Base-by-base conservation (phyloP, 1,140 invertebrate species). In the Dysdera silvatica region DNA sequence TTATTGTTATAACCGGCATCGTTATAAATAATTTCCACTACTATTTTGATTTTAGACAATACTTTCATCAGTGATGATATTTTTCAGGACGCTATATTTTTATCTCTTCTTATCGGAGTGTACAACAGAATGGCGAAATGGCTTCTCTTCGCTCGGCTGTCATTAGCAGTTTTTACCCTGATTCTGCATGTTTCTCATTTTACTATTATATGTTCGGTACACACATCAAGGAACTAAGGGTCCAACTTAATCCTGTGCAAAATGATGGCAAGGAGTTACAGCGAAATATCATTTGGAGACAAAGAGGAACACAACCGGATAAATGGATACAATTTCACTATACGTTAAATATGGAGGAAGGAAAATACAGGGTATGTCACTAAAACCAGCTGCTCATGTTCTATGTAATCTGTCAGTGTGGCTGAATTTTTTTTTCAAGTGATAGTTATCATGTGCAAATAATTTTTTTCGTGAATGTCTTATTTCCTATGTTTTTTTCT, bases 151-250 rank as follows among this genome's bases (percentile, higher is more conserved):
- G 20, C 12, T 58, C 48, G 4, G 8, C 54, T 1, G 35, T 51
- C 2, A 20, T 57, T 6, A 29, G 14, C 10, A 52, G 48, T 6
- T 51, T 51, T 29, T 10, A 52, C 7, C 55, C 48, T 4, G 54
- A 57, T 2, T 24, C 48, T 6, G 48, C 40, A 0, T 67, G 65
- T 37, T 59, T 67, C 24, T 59, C 59, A 0, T 67, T 67, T 20
- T 61, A 61, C 24, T 67, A 57, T 28, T 53, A 67, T 43, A 67
- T 67, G 65, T 67, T 67, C 28, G 65, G 65, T 12, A 53, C 65
- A 2, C 58, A 61, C 31, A 59, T 67, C 0, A 59, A 59, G 3
- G 53, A 61, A 26, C 29, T 67, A 12, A 49, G 47, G 5, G 37
- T 67, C 5, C 32, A 16, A n/a, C 3, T 65, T n/a, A 47, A 37